phyloP scores from a whole-genome alignment of 2,888 invertebrate genomes.

The Gnatocerus cornutus region DNA sequence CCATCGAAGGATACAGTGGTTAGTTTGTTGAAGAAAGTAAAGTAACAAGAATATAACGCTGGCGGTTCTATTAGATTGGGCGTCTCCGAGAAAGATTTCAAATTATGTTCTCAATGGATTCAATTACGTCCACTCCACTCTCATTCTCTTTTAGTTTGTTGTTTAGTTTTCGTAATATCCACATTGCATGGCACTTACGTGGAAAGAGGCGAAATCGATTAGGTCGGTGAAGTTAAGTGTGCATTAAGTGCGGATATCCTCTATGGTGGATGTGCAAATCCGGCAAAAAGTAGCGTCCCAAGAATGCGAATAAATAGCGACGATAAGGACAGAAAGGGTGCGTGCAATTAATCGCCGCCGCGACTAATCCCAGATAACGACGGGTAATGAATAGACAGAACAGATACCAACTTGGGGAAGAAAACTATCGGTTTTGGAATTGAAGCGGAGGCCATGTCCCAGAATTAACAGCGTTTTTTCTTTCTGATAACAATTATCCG shows the following conservation, averaged over 20 bases:
- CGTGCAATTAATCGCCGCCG: conserved; percentile 57
- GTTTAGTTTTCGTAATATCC: conserved; percentile 46
- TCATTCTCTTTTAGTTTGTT: conserved; percentile 48
- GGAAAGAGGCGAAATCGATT: conserved; percentile 33
- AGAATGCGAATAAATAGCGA: conserved; percentile 45
- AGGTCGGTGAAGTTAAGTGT: conserved; percentile 47
- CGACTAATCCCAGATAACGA: conserved; percentile 56
- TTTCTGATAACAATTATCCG: conserved; percentile 69
- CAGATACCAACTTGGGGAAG: conserved; percentile 52
- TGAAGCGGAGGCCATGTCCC: conserved; percentile 53
- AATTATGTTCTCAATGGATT: conserved; percentile 59
- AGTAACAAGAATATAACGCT: conserved; percentile 47
- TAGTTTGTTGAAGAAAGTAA: conserved; percentile 45
- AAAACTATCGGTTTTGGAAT: conserved; percentile 50
- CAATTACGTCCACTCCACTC: conserved; percentile 54
- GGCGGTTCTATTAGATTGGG: conserved; percentile 55
- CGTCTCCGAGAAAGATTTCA: conserved; percentile 53
- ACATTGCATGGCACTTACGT: conserved; percentile 32
- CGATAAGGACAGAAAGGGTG: conserved; percentile 54
- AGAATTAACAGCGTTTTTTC: conserved; percentile 65
- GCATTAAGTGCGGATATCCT: conserved; percentile 50
- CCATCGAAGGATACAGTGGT: too few relatives aligned
- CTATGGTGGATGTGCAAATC: conserved; percentile 44
- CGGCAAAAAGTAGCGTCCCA: conserved; percentile 43
- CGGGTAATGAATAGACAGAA: conserved; percentile 58